Evolutionary conservation across 2,888 invertebrate species (phyloP).

Genomic region (Sclerodermus sp.): DNA sequence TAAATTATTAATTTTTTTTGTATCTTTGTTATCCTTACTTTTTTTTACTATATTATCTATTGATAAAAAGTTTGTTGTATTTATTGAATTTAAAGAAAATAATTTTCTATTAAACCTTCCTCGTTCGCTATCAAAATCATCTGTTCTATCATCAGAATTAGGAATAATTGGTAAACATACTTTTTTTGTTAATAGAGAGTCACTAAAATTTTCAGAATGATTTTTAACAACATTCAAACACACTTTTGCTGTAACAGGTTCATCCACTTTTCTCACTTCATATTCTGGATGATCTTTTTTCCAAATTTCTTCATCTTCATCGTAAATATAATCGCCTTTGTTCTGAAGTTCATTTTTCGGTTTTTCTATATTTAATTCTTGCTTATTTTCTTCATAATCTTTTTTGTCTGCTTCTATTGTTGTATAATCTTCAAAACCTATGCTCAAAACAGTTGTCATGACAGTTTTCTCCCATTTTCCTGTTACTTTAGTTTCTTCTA

Average conservation of each 20-base stretch:
- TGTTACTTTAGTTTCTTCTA: constrained; percentile 12
- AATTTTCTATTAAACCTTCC: too few relatives aligned
- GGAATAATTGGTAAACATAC: constrained; percentile 26
- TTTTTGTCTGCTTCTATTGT: background rate
- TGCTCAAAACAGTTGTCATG: background rate
- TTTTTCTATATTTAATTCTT: too few relatives aligned
- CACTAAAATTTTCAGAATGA: background rate
- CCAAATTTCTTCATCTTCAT: constrained; percentile 27
- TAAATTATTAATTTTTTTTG: constrained; percentile 20
- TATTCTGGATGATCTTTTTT: constrained; percentile 6
- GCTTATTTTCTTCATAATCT: constrained; percentile 6
- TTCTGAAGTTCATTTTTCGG: background rate
- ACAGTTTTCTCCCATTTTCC: background rate
- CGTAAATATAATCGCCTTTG: constrained; percentile 13
- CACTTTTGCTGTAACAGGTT: constrained; percentile 6
- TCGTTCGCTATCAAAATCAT: too few relatives aligned
- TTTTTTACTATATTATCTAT: background rate
- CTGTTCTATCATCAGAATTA: background rate
- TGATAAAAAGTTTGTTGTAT: too few relatives aligned
- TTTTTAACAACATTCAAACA: constrained; percentile 15
- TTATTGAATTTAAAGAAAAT: too few relatives aligned
- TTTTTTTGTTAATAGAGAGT: constrained; percentile 18
- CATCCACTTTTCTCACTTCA: background rate
- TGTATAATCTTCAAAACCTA: background rate
- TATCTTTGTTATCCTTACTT: constrained; percentile 3